Evolutionary conservation across 2,888 invertebrate species (phyloP), one percentile per base, ranked within the genome.

Genomic region (Uropetala carovei): DNA sequence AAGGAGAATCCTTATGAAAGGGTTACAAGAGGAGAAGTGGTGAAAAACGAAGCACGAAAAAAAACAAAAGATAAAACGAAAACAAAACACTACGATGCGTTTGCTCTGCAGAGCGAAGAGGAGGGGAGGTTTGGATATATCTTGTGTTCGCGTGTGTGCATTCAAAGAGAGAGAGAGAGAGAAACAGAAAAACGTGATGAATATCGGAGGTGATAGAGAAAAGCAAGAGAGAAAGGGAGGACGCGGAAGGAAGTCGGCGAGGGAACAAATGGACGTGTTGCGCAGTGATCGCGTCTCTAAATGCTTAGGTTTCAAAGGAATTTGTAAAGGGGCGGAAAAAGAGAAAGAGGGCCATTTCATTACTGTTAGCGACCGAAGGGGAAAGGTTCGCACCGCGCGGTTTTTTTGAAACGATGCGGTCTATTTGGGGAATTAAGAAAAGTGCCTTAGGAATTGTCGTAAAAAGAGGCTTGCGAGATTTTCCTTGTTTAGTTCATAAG

Each of bases 51-150:
- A 68, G 75, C 75, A 75, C 27, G 75, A 11, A 68, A 75, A 75
- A 75, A 11, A 75, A 75, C 22, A 22, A 27, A 75, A 75, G 75
- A 75, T 22, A 22, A 75, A 27, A 75, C 22, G 13, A 75, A 75
- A 75, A 75, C 22, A 27, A 75, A 75, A 75, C 75, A 4, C 75
- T 22, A 75, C 22, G 75, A 75, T 75, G 75, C 75, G 75, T 75
- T 75, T 75, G 75, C 68, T n/a, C 68, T 9, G 68, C 68, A 18
- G n/a, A n/a, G 68, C 22, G 18, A 14, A n/a, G 11, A 14, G n/a
- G 68, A 22, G 18, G 22, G 3, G 75, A 10, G 75, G 0, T 8
- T 75, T 75, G 27, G 43, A 5, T 1, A 43, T 43, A 43, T 43
- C 43, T 43, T 43, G 43, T 43, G 43, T 43, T 43, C 5, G 43